Conservation (phyloP, 2,113 vertebrate genomes). For the Tretioscincus oriximinensis region DNA sequence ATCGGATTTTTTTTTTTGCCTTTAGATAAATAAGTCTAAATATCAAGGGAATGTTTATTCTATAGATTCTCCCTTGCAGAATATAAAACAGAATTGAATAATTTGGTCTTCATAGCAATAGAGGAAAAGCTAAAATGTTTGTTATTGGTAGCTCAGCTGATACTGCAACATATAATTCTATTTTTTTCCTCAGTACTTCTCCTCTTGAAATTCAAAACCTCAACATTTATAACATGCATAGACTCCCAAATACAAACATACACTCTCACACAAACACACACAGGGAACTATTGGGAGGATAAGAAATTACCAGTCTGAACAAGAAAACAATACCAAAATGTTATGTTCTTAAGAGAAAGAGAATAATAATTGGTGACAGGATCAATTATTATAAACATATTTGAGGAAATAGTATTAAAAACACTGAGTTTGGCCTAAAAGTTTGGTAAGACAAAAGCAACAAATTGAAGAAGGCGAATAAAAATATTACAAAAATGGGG, state of each 20-base stretch:
- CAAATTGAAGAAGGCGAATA: not conserved
- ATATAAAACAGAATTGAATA: not conserved
- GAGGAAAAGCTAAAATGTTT: not conserved
- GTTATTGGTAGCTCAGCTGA: not conserved
- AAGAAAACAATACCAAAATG: conserved; percentile 5
- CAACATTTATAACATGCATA: conserved; percentile 7
- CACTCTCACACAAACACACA: not conserved
- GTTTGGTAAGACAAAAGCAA: not conserved
- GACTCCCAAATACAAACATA: too few relatives aligned
- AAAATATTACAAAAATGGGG: not conserved
- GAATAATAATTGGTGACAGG: not conserved
- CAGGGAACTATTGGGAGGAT: not conserved
- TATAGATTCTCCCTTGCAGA: not conserved
- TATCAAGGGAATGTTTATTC: not conserved
- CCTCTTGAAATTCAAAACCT: not conserved
- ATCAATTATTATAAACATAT: conserved; percentile 9
- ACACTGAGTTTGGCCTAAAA: conserved; percentile 20
- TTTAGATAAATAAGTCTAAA: not conserved
- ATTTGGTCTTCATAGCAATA: not conserved
- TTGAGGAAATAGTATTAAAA: conserved; percentile 7
- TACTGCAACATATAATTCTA: not conserved
- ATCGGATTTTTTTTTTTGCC: conserved; percentile 10
- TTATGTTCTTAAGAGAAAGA: conserved; percentile 3
- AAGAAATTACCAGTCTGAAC: not conserved
- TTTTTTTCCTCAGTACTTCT: not conserved